Base-by-base conservation (phyloP, 2,113 vertebrate genomes). In the Paramormyrops kingsleyae region DNA sequence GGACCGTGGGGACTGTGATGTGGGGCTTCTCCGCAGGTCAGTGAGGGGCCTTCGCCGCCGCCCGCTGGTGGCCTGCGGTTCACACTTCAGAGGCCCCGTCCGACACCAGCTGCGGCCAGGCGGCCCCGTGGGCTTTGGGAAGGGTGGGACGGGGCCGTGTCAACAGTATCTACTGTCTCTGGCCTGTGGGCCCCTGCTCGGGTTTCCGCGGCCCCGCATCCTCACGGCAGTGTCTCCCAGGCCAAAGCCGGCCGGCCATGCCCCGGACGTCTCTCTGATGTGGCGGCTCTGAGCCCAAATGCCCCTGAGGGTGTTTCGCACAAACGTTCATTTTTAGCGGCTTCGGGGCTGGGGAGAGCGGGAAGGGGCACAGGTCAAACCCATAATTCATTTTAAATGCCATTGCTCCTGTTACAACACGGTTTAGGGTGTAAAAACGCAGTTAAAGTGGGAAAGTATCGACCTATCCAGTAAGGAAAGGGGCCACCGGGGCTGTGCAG, bases 221-320 rank as follows among this genome's bases (percentile, higher is more conserved):
- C 88, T 21, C 19, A 86, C 85, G 89, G 8, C 31, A 19, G 49
- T 19, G 27, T 35, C 13, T 49, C 21, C 10, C 49, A 17, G 50
- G 52, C 90, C 91, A 87, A 49, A 53, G 62, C 24, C 13, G 87
- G 87, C 62, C 87, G 89, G 31, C 88, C 62, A 3, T 44, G 27
- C 31, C 19, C 70, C 13, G 21, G 70, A 21, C 47, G 42, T 91
- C 92, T 88, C 80, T 17, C 83, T 93, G 83, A 92, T 93, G 87
- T 90, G 86, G 0, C 77, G 91, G 91, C 90, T 92, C 90, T 91
- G 92, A 93, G 91, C 19, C 94, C 89, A 91, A 83, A 91, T 92
- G 93, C 91, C 91, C 89, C 83, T 4, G 90, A 88, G 90, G 90
- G 91, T 92, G 90, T 93, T 86, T 90, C 39, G 19, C 59, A 87